Evolutionary conservation across 2,888 invertebrate genomes (phyloP).

Genomic region (Heliconius hortense): DNA sequence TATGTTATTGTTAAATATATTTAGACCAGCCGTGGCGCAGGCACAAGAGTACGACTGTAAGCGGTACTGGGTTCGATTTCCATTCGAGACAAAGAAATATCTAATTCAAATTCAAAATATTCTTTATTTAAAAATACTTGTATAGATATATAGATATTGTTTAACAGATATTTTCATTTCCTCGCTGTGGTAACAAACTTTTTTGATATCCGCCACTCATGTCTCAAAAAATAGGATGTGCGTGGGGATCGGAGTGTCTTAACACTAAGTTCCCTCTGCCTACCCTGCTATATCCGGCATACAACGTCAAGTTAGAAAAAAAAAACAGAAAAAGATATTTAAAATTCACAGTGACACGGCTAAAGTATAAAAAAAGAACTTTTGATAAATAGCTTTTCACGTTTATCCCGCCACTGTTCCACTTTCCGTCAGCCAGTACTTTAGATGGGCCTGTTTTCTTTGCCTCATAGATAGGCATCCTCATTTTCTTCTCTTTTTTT

Average conservation of each 20-base stretch:
- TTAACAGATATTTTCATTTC: no score
- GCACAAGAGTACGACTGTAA: no score
- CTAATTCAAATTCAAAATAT: no score
- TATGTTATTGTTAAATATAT: no score
- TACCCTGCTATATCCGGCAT: background rate
- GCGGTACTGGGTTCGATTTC: no score
- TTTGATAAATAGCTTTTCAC: constrained; percentile 19
- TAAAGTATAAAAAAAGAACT: constrained; percentile 11
- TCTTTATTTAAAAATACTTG: no score
- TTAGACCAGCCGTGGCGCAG: no score
- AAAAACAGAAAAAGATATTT: background rate
- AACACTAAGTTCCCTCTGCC: background rate
- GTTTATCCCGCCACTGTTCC: constrained; percentile 19
- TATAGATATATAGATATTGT: no score
- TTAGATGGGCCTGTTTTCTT: constrained; percentile 21
- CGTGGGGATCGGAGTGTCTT: background rate
- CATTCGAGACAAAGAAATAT: no score
- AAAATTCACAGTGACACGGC: background rate
- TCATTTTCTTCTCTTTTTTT: constrained; percentile 11
- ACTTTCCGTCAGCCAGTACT: constrained; percentile 14
- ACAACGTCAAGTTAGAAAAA: background rate
- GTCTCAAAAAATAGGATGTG: no score
- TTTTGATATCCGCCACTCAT: no score
- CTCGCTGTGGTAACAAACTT: no score
- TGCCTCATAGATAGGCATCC: constrained; percentile 14